A percentile compares a stretch with the other conserved stretches of the same genome.
These are phyloP conservation scores for Drosophila ochracea DNA, from an alignment of 2,888 invertebrate species.

Conservation along the genomic window DNA sequence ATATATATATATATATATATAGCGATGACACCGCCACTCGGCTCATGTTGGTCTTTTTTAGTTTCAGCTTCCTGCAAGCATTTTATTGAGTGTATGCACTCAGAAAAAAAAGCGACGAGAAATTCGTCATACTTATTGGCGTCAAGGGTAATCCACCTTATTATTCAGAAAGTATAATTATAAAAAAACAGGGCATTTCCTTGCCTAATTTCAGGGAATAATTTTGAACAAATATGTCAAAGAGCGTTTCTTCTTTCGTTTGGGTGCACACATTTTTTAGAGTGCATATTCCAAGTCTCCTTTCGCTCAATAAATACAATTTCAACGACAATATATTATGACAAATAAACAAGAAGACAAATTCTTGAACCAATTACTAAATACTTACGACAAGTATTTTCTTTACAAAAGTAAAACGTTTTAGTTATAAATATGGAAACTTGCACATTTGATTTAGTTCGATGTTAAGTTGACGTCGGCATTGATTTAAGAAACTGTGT, in stretches of 20 bases:
- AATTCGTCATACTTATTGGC: background rate
- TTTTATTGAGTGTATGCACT: background rate
- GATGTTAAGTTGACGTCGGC: too few relatives aligned
- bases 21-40: slow-evolving; percentile 17
- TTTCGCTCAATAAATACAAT: too few relatives aligned
- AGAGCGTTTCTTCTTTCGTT: background rate
- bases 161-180: background rate
- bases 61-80: background rate
- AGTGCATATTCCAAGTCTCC: background rate
- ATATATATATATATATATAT: background rate
- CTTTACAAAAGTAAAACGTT: too few relatives aligned
- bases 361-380: too few relatives aligned
- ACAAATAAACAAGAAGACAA: too few relatives aligned
- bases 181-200: background rate
- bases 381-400: too few relatives aligned
- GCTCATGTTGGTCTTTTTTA: slow-evolving; percentile 2
- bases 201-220: background rate
- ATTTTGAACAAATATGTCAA: background rate
- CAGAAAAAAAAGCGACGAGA: background rate
- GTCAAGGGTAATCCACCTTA: background rate
- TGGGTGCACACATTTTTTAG: background rate
- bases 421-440: too few relatives aligned
- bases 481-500: background rate
- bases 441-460: too few relatives aligned
- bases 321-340: too few relatives aligned